Conservation (phyloP, 2,113 vertebrate genomes). For the Lota lota region DNA sequence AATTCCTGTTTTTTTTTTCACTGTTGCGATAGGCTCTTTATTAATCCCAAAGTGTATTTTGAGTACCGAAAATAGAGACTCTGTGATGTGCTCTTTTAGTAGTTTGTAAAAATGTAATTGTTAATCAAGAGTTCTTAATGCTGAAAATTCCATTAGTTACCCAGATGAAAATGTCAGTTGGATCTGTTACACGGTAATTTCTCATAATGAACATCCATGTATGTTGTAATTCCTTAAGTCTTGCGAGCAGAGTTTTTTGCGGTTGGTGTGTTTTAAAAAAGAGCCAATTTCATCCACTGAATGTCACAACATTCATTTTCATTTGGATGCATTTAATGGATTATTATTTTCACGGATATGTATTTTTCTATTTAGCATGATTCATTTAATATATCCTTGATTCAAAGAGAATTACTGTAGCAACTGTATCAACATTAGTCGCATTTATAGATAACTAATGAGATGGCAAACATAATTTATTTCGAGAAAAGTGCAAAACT, state of each 20-base stretch:
- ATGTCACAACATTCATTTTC: constrained; percentile 39
- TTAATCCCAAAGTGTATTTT: too few relatives aligned
- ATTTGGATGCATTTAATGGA: constrained; percentile 36
- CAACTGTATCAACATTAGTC: too few relatives aligned
- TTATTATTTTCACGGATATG: not conserved
- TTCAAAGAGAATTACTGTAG: too few relatives aligned
- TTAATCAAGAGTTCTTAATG: constrained; percentile 37
- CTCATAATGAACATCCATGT: constrained; percentile 26
- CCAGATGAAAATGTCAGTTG: constrained; percentile 43
- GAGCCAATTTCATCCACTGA: constrained; percentile 15
- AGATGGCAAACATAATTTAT: too few relatives aligned
- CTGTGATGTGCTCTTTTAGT: too few relatives aligned
- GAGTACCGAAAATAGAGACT: too few relatives aligned
- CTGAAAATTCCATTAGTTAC: constrained; percentile 48
- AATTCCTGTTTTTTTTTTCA: too few relatives aligned
- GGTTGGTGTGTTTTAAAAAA: constrained; percentile 19
- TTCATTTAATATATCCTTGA: not conserved
- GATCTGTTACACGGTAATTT: constrained; percentile 44
- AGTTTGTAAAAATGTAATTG: not conserved
- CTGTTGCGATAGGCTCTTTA: too few relatives aligned
- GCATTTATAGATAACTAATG: too few relatives aligned
- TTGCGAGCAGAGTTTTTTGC: constrained; percentile 8
- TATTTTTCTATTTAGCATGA: constrained; percentile 5
- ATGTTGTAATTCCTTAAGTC: constrained; percentile 22
- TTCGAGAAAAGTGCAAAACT: too few relatives aligned